Conservation (phyloP, 2,888 invertebrate genomes). For the Tillus elongatus region DNA sequence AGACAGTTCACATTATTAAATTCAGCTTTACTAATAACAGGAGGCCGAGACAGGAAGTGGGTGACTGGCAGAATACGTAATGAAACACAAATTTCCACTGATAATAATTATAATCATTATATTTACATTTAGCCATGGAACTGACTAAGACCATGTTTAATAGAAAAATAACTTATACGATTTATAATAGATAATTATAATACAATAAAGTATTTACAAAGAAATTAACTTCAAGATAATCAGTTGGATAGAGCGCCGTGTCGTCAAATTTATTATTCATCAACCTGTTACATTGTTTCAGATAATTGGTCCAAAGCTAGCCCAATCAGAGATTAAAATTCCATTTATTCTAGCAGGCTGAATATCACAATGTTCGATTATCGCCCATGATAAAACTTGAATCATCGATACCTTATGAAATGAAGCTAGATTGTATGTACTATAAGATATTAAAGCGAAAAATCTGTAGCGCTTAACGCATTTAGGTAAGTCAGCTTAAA, state of each 20-base stretch:
- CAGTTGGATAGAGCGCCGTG: constrained; percentile 22
- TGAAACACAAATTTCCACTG: constrained; percentile 27
- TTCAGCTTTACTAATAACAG: constrained; percentile 15
- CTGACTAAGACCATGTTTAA: constrained; percentile 42
- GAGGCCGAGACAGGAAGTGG: constrained; percentile 15
- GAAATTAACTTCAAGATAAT: constrained; percentile 30
- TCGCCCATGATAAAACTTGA: too few relatives aligned
- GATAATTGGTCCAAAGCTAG: too few relatives aligned
- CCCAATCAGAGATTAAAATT: too few relatives aligned
- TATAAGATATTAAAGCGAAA: too few relatives aligned
- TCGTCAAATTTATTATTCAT: constrained; percentile 23
- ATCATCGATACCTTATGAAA: too few relatives aligned
- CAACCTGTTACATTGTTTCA: too few relatives aligned
- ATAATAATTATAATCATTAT: constrained; percentile 41
- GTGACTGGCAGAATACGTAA: constrained; percentile 15
- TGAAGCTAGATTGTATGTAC: too few relatives aligned
- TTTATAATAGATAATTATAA: constrained; percentile 42
- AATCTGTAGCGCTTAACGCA: too few relatives aligned
- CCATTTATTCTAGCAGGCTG: too few relatives aligned
- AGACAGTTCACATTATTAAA: constrained; percentile 34
- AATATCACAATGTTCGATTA: too few relatives aligned
- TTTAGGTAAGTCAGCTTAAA: too few relatives aligned
- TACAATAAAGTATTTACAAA: constrained; percentile 42
- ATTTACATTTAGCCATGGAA: constrained; percentile 42
- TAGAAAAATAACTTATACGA: constrained; percentile 44